phyloP scores from a whole-genome alignment of 1,140 invertebrate genomes.

The Cydia amplana region DNA sequence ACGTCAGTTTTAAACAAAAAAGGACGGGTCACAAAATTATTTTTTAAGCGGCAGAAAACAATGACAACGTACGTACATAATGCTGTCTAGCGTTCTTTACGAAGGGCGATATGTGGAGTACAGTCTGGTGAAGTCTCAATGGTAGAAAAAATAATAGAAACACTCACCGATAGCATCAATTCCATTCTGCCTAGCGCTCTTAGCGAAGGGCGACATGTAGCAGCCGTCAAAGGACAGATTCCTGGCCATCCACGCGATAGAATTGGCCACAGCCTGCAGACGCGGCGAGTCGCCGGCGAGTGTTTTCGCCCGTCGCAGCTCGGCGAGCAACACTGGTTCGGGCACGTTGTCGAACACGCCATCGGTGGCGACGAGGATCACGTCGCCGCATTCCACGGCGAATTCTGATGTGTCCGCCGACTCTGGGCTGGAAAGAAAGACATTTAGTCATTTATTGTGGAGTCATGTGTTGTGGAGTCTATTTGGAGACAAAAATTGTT shows the following conservation, averaged over 20 bases:
- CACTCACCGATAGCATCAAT: slow-evolving; percentile 93
- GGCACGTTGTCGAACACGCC: slow-evolving; percentile 99
- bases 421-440: slow-evolving; percentile 85
- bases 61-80: too few species aligned
- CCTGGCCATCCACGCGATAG: slow-evolving; percentile 96
- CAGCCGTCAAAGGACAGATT: slow-evolving; percentile 95
- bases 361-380: slow-evolving; percentile 97
- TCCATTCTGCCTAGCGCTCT: slow-evolving; percentile 94
- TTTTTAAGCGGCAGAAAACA: too few species aligned
- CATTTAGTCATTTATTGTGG: background rate
- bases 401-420: slow-evolving; percentile 95
- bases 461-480: too few species aligned
- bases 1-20: background rate
- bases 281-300: slow-evolving; percentile 82
- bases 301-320: slow-evolving; percentile 83
- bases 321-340: slow-evolving; percentile 90
- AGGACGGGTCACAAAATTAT: too few species aligned
- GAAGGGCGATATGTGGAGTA: too few species aligned
- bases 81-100: too few species aligned
- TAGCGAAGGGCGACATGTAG: slow-evolving; percentile 97
- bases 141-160: background rate
- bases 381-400: slow-evolving; percentile 95
- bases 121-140: too few species aligned
- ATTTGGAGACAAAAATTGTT: background rate
- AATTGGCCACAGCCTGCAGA: slow-evolving; percentile 94